Evolutionary conservation across 2,797 vertebrate species (phyloP), one percentile per base, ranked within the genome.

Genomic region (Garrulus glandarius): DNA sequence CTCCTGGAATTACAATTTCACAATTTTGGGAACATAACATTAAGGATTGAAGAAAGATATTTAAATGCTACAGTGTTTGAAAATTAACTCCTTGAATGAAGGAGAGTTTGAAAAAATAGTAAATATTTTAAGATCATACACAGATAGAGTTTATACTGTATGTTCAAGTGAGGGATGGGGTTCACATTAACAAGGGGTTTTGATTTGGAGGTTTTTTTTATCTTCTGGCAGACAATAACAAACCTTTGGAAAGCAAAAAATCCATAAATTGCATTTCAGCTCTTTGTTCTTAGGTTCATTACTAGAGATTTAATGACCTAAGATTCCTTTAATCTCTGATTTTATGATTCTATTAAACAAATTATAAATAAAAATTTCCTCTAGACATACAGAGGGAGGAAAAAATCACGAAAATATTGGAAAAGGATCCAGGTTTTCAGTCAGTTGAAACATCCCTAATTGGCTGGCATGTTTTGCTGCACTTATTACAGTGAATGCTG

Each of bases 391-490:
- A 10, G 32, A 8, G 36, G 34, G 34, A 24, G 5, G 4, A 23
- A 32, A 74, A 85, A 87, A 59, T 14, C 59, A 88, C 37, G 52
- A 82, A 94, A 96, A 91, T 64, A 95, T 29, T 90, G 80, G 76
- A 93, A 92, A 87, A 79, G 17, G 30, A 86, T 82, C 44, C 93
- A 88, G 80, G n/a, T 70, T 96, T 96, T 89, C 72, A 96, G 89
- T 86, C 72, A 90, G 59, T 41, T 86, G 63, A 95, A 96, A 85
- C 77, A 74, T 84, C 63, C 39, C 59, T 95, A 96, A 96, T 93
- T 96, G 96, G 85, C 85, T 95, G 85, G 92, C 85, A 68, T 88
- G 94, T 84, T 96, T 94, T 92, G 60, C 83, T 92, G 85, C 85
- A 74, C 70, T 94, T 96, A 86, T 56, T 96, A 92, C 83, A 84